phyloP scores from a whole-genome alignment of 2,888 invertebrate species.

The Rhamnusium bicolor region DNA sequence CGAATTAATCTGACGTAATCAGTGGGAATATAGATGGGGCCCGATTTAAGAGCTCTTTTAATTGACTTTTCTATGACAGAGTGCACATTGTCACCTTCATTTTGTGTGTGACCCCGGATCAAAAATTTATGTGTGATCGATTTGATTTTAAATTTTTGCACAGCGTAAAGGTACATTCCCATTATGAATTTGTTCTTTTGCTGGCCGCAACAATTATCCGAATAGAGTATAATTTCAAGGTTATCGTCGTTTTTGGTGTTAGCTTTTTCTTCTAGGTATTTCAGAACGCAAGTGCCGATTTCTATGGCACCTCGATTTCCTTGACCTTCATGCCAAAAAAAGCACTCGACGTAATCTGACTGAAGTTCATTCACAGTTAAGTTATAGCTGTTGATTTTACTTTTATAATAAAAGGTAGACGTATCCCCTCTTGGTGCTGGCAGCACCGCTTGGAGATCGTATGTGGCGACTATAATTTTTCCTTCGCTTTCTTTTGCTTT shows the following conservation, averaged over 20 bases:
- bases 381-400: background rate
- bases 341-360: background rate
- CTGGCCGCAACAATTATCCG: slow-evolving; percentile 46
- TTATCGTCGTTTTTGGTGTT: background rate
- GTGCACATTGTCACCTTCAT: too few relatives aligned
- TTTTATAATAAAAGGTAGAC: background rate
- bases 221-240: background rate
- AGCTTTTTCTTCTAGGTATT: background rate
- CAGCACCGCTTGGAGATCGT: too few relatives aligned
- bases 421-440: too few relatives aligned
- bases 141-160: slow-evolving; percentile 38
- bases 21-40: too few relatives aligned
- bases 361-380: background rate
- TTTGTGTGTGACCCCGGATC: too few relatives aligned
- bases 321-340: slow-evolving; percentile 4
- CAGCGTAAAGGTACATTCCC: slow-evolving; percentile 46
- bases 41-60: too few relatives aligned
- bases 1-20: too few relatives aligned
- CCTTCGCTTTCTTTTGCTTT: background rate
- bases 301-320: background rate
- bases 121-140: too few relatives aligned
- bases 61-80: too few relatives aligned
- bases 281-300: background rate
- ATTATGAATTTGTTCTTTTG: slow-evolving; percentile 41
- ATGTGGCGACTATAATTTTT: too few relatives aligned